A percentile compares a stretch with the other conserved stretches of the same genome.
phyloP scores from a whole-genome alignment of 2,113 vertebrate genomes.

The Hyaena hyaena region DNA sequence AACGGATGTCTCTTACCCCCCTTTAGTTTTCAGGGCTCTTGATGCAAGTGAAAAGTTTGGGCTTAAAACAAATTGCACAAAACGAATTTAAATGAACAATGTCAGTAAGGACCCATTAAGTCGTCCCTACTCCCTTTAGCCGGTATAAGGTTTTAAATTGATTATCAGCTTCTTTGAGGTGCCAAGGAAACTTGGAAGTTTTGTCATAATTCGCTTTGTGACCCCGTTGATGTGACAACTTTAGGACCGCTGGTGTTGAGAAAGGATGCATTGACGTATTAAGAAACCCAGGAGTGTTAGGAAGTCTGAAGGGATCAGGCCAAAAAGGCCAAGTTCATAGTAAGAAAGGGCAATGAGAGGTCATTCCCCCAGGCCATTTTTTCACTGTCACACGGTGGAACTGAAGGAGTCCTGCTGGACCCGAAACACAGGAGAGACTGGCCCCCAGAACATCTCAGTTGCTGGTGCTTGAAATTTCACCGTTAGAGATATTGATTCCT shows the following conservation, averaged over 20 bases:
- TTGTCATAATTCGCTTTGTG: not conserved
- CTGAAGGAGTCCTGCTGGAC: not conserved
- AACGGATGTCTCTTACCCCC: not conserved
- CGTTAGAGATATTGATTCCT: slow-evolving; percentile 70
- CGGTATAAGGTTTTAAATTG: not conserved
- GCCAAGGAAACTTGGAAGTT: not conserved
- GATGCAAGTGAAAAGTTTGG: slow-evolving; percentile 10
- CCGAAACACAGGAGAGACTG: not conserved
- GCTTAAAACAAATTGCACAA: not conserved
- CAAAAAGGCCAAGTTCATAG: not conserved
- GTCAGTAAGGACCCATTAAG: not conserved
- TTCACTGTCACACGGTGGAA: not conserved
- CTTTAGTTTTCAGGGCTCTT: not conserved
- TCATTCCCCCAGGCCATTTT: not conserved
- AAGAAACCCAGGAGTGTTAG: not conserved
- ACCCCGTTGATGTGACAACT: not conserved
- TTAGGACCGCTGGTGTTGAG: not conserved
- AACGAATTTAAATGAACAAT: not conserved
- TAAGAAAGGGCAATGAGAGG: not conserved
- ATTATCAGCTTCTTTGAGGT: not conserved
- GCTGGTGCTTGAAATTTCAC: slow-evolving; percentile 57
- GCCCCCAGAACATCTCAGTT: slow-evolving; percentile 43
- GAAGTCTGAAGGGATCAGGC: not conserved
- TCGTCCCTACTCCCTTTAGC: not conserved
- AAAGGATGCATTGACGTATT: not conserved